Percentiles rank a stretch among this genome's conserved stretches.
Conservation (phyloP, 2,113 vertebrate species). For the Gallinago media region DNA sequence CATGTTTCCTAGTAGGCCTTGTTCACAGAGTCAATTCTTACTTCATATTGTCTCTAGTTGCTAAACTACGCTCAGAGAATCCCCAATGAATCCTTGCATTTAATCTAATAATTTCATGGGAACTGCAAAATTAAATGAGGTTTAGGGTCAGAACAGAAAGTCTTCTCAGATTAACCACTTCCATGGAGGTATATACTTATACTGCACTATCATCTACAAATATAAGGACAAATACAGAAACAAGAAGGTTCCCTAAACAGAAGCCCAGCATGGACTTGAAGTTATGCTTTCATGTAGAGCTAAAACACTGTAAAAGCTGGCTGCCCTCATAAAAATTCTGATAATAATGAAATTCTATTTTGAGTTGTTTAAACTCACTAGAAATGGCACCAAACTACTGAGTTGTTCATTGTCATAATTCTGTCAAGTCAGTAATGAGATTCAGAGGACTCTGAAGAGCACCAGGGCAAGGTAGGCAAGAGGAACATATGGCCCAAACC, state of each 20-base stretch:
- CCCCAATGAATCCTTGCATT: neutral
- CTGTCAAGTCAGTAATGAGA: neutral
- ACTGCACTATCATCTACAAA: neutral
- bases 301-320: neutral
- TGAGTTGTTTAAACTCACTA: neutral
- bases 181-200: neutral
- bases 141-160: neutral
- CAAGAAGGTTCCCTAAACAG: neutral
- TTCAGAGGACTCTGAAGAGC: neutral
- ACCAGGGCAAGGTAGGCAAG: neutral
- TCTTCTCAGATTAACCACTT: neutral
- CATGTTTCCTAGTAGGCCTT: neutral
- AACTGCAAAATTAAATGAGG: slow-evolving; percentile 22
- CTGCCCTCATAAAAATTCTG: neutral
- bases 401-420: neutral
- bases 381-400: neutral
- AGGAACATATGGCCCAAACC: neutral
- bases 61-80: neutral
- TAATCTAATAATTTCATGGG: neutral
- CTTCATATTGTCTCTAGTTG: neutral
- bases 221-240: neutral
- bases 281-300: neutral
- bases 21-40: neutral
- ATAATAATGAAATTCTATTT: neutral
- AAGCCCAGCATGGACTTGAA: neutral